Percentiles rank a stretch among this genome's conserved stretches.
Conservation (phyloP, 2,888 invertebrate genomes). For the Unio pictorum region DNA sequence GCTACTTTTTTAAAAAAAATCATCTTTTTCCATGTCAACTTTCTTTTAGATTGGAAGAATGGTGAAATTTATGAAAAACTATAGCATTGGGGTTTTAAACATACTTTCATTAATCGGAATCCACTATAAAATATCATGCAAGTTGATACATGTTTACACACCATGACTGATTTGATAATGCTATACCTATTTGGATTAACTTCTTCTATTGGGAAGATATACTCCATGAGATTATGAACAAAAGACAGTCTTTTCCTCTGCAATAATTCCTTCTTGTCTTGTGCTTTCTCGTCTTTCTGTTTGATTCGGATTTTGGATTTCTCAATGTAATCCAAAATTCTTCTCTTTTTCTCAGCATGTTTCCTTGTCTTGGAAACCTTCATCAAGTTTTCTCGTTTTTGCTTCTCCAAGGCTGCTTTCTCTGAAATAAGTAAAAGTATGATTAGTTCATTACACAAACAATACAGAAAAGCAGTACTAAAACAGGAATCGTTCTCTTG, state of each 20-base stretch:
- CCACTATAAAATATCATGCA: too few relatives aligned
- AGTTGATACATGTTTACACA: too few relatives aligned
- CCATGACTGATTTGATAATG: not conserved
- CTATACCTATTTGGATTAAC: conserved; percentile 42
- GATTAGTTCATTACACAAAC: too few relatives aligned
- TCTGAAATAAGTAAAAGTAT: conserved; percentile 3
- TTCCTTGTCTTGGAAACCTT: conserved; percentile 23
- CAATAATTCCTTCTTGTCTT: conserved; percentile 24
- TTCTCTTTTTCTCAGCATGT: conserved; percentile 22
- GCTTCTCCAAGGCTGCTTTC: conserved; percentile 8
- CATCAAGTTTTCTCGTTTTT: conserved; percentile 12
- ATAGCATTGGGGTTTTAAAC: too few relatives aligned
- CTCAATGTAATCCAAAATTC: conserved; percentile 17
- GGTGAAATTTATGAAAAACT: too few relatives aligned
- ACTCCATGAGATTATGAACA: conserved; percentile 32
- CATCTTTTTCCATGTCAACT: too few relatives aligned
- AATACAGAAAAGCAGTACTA: too few relatives aligned
- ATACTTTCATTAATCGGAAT: too few relatives aligned
- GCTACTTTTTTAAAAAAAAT: too few relatives aligned
- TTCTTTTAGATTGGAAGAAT: too few relatives aligned
- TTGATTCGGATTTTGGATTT: conserved; percentile 11
- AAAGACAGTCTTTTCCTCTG: conserved; percentile 27
- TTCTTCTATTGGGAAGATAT: conserved; percentile 54
- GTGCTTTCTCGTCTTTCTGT: conserved; percentile 12
- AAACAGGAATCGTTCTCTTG: too few relatives aligned